phyloP scores from a whole-genome alignment of 2,113 vertebrate species.

The Silurus meridionalis region DNA sequence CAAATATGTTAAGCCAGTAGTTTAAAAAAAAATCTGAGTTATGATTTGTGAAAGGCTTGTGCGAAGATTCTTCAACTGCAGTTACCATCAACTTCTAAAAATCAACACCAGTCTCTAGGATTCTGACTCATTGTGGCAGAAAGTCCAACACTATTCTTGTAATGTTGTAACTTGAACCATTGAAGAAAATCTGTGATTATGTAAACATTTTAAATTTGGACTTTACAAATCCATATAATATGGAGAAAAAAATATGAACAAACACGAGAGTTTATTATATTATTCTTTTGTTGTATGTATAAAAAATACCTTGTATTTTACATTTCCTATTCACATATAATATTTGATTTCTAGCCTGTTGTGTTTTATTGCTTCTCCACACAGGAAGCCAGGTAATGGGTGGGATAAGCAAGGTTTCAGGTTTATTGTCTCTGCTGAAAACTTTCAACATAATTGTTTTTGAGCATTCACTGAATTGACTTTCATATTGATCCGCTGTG shows the following conservation, averaged over 20 bases:
- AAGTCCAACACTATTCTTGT: neutral
- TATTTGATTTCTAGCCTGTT: neutral
- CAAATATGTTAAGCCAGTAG: neutral
- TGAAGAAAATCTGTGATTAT: neutral
- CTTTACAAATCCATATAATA: neutral
- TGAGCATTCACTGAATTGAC: neutral
- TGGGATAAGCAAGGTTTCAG: neutral
- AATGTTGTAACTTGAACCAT: neutral
- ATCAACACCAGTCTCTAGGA: neutral
- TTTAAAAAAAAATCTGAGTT: neutral
- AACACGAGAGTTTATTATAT: neutral
- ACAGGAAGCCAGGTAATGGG: neutral
- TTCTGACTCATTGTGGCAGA: neutral
- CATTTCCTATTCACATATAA: neutral
- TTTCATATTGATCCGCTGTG: slow-evolving; percentile 15
- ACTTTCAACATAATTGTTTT: neutral
- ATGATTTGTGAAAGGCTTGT: neutral
- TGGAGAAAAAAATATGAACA: neutral
- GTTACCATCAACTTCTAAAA: neutral
- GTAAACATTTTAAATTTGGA: neutral
- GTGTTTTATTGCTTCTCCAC: neutral
- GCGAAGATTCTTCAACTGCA: neutral
- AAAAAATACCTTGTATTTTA: neutral
- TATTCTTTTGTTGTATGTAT: neutral
- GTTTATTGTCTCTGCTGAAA: neutral